Evolutionary conservation across 2,888 invertebrate genomes (phyloP).

Genomic region (Zhuqinia jingwanae): DNA sequence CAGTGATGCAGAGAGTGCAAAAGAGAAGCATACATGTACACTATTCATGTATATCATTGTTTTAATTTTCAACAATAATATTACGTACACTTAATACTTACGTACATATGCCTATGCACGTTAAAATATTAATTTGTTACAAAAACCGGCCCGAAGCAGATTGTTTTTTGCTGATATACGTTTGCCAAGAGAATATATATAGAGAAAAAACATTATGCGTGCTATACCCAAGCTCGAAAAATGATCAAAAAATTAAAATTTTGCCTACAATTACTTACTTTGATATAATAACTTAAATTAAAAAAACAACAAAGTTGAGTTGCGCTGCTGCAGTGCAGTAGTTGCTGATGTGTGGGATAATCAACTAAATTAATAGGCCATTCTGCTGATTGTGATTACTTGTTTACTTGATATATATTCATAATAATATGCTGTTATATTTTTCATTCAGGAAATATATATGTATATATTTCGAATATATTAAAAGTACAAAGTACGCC

Average conservation of each 20-base stretch:
- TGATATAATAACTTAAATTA: not conserved
- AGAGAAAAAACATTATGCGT: too few relatives aligned
- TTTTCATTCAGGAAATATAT: conserved; percentile 19
- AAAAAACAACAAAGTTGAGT: conserved; percentile 20
- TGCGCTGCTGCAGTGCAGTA: too few relatives aligned
- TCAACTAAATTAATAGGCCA: conserved; percentile 28
- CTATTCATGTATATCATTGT: conserved; percentile 37
- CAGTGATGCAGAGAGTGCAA: not conserved
- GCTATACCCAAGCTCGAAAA: too few relatives aligned
- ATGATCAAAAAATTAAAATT: conserved; percentile 8
- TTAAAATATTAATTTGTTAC: conserved; percentile 1
- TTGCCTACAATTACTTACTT: conserved; percentile 1
- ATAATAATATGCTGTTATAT: not conserved
- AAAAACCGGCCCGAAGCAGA: not conserved
- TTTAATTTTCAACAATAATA: not conserved
- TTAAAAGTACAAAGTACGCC: not conserved
- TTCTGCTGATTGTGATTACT: not conserved
- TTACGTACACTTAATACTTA: not conserved
- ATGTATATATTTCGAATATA: not conserved
- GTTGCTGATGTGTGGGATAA: conserved; percentile 6
- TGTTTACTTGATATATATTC: too few relatives aligned
- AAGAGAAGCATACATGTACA: conserved; percentile 18
- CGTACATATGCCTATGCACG: not conserved
- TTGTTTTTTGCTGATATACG: not conserved
- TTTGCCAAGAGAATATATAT: too few relatives aligned